Conservation (phyloP, 2,797 vertebrate genomes). For the Pipistrellus pipistrellus region DNA sequence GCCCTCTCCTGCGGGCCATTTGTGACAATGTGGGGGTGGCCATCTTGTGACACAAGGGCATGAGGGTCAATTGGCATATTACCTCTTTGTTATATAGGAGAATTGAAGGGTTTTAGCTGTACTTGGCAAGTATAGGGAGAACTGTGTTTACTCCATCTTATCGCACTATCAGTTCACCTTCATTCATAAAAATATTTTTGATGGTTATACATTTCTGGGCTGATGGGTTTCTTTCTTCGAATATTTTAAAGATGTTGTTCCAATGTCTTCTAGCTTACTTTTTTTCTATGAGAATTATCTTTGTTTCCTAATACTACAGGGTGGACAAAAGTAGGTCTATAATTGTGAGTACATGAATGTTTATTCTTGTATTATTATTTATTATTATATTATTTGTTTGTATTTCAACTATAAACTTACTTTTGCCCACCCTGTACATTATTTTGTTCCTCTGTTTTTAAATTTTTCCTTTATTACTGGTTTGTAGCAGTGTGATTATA, state of each 20-base stretch:
- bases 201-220: neutral
- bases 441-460: neutral
- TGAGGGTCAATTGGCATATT: too few relatives aligned
- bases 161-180: neutral
- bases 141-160: neutral
- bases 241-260: neutral
- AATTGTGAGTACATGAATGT: neutral
- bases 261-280: neutral
- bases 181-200: neutral
- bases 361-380: neutral
- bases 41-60: too few relatives aligned
- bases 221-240: neutral
- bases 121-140: neutral
- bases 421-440: neutral
- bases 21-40: too few relatives aligned
- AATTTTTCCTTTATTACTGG: neutral
- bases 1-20: too few relatives aligned
- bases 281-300: neutral
- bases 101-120: neutral
- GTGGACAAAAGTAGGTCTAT: neutral
- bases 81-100: too few relatives aligned
- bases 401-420: neutral
- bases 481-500: neutral
- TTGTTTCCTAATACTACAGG: neutral
- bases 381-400: neutral